These are phyloP conservation scores for Nestor notabilis DNA, from an alignment of 2,113 vertebrate species.

Conservation along the genomic window DNA sequence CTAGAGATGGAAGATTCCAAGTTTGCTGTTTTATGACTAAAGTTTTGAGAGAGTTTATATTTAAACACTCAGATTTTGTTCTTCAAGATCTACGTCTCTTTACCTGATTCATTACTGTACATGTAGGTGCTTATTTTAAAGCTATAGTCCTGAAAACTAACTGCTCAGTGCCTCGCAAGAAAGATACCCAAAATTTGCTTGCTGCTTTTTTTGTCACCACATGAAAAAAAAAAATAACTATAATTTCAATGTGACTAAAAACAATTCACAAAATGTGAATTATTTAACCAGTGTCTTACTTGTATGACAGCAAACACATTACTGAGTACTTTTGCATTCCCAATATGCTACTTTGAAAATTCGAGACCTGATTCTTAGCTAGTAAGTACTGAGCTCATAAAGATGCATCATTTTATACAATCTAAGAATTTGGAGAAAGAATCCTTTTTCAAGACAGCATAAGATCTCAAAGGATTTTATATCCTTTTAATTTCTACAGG, in stretches of 20 bases:
- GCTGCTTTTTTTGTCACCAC: background rate
- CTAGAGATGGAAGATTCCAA: background rate
- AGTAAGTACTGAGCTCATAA: background rate
- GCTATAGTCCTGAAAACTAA: background rate
- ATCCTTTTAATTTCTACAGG: slow-evolving; percentile 27
- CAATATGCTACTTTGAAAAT: slow-evolving; percentile 69
- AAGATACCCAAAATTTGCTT: background rate
- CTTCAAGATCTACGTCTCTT: background rate
- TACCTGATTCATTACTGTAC: background rate
- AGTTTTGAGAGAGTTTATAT: background rate
- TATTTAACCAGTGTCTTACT: background rate
- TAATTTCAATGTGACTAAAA: background rate
- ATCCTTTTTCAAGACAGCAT: background rate
- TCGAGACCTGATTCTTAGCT: background rate
- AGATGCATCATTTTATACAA: background rate
- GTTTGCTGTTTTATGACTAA: background rate
- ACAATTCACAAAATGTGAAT: background rate
- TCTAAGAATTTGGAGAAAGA: background rate
- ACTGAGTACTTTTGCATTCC: background rate
- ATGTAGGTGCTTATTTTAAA: background rate
- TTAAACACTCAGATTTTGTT: background rate
- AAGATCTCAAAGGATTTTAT: slow-evolving; percentile 58
- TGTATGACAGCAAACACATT: background rate
- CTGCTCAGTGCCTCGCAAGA: background rate
- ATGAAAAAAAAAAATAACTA: background rate